These are phyloP conservation scores for Tragelaphus scriptus DNA, from an alignment of 2,113 vertebrate species.

Conservation along the genomic window DNA sequence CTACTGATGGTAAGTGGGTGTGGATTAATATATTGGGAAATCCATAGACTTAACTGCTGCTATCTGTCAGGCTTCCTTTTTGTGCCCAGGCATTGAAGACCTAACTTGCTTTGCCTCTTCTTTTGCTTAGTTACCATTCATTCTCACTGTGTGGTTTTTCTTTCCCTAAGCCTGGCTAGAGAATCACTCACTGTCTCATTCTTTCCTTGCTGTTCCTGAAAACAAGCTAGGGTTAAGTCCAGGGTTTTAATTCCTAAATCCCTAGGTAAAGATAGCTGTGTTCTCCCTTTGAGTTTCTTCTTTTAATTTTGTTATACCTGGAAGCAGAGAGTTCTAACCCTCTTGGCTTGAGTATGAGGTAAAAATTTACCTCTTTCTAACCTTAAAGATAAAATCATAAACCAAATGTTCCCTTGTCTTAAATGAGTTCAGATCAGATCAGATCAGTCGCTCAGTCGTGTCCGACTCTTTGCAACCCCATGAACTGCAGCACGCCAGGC, in stretches of 20 bases:
- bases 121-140: neutral
- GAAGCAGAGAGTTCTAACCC: neutral
- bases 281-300: neutral
- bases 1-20: neutral
- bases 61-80: neutral
- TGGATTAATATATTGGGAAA: neutral
- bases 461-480: too few relatives aligned
- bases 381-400: neutral
- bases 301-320: neutral
- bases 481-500: too few relatives aligned
- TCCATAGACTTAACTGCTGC: neutral
- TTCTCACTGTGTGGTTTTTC: neutral
- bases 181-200: neutral
- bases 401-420: neutral
- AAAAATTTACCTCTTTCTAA: neutral
- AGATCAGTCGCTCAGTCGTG: too few relatives aligned
- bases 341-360: neutral
- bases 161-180: neutral
- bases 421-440: too few relatives aligned
- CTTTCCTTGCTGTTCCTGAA: neutral
- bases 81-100: neutral
- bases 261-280: neutral
- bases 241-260: constrained; percentile 17
- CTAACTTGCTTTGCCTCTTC: neutral
- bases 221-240: neutral